Conservation (phyloP, 2,113 vertebrate species). For the Condylura cristata region DNA sequence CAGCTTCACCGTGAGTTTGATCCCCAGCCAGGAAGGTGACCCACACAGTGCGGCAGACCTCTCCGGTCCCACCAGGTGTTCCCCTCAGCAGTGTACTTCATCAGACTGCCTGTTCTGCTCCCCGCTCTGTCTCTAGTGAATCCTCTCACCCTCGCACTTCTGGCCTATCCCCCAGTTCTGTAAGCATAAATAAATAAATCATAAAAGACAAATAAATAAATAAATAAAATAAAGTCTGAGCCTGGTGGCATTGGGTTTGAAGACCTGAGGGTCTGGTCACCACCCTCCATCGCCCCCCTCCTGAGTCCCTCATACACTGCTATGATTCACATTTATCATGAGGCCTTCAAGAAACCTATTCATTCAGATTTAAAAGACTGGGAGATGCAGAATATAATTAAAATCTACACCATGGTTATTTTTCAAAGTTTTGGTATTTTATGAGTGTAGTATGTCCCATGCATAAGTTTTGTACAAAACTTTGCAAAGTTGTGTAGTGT, state of each 20-base stretch:
- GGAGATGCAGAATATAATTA: not conserved
- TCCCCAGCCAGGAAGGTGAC: no score
- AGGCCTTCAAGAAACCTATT: not conserved
- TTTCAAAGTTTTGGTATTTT: slow-evolving; percentile 22
- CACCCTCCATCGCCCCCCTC: no score
- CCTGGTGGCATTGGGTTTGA: not conserved
- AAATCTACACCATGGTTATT: not conserved
- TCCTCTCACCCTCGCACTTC: no score
- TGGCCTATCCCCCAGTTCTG: no score
- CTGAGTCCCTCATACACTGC: not conserved
- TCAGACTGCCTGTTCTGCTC: no score
- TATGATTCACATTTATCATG: not conserved
- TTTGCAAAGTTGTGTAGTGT: not conserved
- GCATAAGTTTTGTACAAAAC: not conserved
- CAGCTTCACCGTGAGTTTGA: no score
- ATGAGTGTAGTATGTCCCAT: not conserved
- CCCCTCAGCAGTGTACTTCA: no score
- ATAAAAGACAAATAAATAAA: no score
- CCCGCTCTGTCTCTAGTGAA: no score
- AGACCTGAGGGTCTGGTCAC: not conserved
- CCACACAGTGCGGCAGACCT: no score
- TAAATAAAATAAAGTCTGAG: slow-evolving; percentile 13
- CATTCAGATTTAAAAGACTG: not conserved
- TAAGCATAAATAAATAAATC: no score
- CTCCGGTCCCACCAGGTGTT: no score